phyloP scores from a whole-genome alignment of 2,888 invertebrate species.

The Agriopis leucophaearia region DNA sequence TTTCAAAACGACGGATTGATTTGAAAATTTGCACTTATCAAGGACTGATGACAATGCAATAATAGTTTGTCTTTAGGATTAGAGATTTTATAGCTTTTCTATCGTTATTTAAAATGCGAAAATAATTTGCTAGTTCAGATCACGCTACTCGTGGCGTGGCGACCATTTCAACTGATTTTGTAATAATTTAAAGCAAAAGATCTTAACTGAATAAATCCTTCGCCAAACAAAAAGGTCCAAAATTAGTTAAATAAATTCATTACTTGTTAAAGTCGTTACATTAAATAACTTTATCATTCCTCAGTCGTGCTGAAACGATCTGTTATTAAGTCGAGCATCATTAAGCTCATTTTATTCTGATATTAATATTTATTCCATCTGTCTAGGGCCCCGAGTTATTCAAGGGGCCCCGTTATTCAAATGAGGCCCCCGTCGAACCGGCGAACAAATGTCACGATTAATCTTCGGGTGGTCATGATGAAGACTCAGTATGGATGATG shows the following conservation, averaged over 20 bases:
- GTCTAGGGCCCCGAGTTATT: slow-evolving; percentile 25
- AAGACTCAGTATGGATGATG: slow-evolving; percentile 12
- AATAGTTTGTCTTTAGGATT: too few species aligned
- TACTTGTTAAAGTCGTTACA: slow-evolving; percentile 11
- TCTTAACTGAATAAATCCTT: neutral
- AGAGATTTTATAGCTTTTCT: too few species aligned
- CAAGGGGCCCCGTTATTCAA: slow-evolving; percentile 34
- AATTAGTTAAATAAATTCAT: slow-evolving; percentile 16
- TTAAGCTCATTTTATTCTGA: slow-evolving; percentile 33
- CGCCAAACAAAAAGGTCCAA: neutral
- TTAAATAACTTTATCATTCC: slow-evolving; percentile 11
- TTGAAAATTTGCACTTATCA: too few species aligned
- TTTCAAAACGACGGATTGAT: too few species aligned
- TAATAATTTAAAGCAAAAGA: too few species aligned
- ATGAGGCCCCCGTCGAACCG: slow-evolving; percentile 34
- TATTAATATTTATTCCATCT: slow-evolving; percentile 40
- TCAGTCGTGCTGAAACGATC: slow-evolving; percentile 14
- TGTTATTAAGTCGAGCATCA: slow-evolving; percentile 31
- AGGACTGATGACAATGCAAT: too few species aligned
- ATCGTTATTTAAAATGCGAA: too few species aligned
- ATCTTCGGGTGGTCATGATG: slow-evolving; percentile 20
- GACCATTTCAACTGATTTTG: neutral
- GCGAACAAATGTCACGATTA: slow-evolving; percentile 41
- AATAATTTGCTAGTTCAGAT: too few species aligned
- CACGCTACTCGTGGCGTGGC: too few species aligned